Conservation (phyloP, 2,888 invertebrate genomes). For the Hermodice carunculata region DNA sequence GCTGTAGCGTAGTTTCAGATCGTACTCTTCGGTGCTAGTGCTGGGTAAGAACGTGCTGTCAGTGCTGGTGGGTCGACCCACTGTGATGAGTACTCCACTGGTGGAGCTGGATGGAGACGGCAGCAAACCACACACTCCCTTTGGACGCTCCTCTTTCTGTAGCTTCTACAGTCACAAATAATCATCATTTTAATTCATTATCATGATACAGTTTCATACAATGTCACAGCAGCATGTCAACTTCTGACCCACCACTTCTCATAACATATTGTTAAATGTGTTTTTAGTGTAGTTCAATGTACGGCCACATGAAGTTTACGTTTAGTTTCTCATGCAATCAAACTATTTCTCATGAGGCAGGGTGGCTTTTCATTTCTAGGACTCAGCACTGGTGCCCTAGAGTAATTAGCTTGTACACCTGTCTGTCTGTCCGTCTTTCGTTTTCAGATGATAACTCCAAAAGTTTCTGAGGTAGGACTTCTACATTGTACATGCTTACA, state of each 20-base stretch:
- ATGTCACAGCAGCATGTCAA: background rate
- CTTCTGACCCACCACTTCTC: too few relatives aligned
- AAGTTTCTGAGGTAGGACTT: too few relatives aligned
- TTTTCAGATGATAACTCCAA: too few relatives aligned
- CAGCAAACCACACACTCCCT: constrained; percentile 50
- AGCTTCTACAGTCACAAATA: constrained; percentile 41
- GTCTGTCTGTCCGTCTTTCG: too few relatives aligned
- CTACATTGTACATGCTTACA: too few relatives aligned
- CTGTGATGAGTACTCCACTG: constrained; percentile 38
- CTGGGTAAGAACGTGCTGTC: constrained; percentile 51
- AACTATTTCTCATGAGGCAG: too few relatives aligned
- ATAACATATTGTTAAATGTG: too few relatives aligned
- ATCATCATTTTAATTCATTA: background rate
- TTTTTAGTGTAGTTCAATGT: too few relatives aligned
- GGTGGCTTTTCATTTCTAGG: too few relatives aligned
- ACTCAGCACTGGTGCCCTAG: too few relatives aligned
- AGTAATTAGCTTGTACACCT: too few relatives aligned
- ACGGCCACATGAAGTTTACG: background rate
- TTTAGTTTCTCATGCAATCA: background rate
- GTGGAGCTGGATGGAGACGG: constrained; percentile 2
- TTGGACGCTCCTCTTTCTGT: constrained; percentile 53
- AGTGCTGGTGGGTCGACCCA: constrained; percentile 43
- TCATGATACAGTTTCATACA: background rate
- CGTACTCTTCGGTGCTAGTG: constrained; percentile 40
- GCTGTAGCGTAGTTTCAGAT: constrained; percentile 49